A percentile compares a stretch with the other conserved stretches of the same genome.
Evolutionary conservation across 2,797 vertebrate species (phyloP).

Genomic region (Periparus ater): DNA sequence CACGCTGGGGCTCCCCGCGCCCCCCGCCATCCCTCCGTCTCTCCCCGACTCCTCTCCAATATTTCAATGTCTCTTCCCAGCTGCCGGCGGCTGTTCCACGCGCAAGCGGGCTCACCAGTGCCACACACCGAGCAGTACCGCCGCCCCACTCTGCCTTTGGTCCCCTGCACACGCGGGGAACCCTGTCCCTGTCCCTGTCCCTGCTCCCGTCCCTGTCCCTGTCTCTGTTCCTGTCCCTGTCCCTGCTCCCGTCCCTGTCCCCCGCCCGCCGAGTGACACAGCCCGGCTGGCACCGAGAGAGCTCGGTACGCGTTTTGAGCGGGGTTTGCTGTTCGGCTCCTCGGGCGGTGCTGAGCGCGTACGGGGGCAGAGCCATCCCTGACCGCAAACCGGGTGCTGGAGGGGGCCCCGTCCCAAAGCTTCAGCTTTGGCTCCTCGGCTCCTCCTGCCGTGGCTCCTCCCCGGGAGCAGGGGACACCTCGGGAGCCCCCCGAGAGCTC

Average conservation of each 20-base stretch:
- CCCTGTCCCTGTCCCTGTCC: not conserved
- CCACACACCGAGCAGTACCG: constrained; percentile 47
- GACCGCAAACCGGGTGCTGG: not conserved
- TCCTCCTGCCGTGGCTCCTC: not conserved
- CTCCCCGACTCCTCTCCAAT: not conserved
- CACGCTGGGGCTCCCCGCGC: not conserved
- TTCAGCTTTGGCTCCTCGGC: not conserved
- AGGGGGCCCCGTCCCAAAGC: accelerated
- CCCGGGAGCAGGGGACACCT: not conserved
- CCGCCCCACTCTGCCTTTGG: not conserved
- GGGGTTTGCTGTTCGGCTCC: not conserved
- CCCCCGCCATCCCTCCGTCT: not conserved
- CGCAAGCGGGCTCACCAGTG: constrained; percentile 42
- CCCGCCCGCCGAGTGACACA: not conserved
- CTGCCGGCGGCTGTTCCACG: not conserved
- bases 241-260: not conserved
- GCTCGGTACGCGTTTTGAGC: too few relatives aligned
- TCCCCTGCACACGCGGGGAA: not conserved
- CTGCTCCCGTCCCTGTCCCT: not conserved
- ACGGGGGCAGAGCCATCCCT: not conserved
- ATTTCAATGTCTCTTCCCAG: not conserved
- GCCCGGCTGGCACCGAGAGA: not conserved
- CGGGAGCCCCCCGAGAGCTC: not conserved
- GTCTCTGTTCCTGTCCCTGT: not conserved
- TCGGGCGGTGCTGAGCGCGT: accelerated